Evolutionary conservation across 2,797 vertebrate genomes (phyloP).

Genomic region (Podarcis siculus): DNA sequence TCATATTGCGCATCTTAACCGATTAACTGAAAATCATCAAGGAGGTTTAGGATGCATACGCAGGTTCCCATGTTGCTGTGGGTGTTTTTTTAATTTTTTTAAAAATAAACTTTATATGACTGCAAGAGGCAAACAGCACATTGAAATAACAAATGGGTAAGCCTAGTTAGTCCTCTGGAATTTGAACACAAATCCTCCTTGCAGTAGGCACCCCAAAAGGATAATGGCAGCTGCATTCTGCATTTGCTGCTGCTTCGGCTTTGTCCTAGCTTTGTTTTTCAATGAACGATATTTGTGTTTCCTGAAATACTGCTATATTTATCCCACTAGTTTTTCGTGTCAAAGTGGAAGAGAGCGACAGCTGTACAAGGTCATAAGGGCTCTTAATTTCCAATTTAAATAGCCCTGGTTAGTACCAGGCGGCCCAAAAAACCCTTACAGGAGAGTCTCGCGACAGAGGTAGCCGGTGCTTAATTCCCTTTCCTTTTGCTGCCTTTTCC

Average conservation of each 20-base stretch:
- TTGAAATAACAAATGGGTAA: constrained; percentile 17
- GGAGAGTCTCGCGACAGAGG: background rate
- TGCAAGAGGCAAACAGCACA: background rate
- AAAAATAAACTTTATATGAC: background rate
- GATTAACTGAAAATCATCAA: background rate
- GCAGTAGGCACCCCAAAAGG: constrained; percentile 1
- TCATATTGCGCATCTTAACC: constrained; percentile 6
- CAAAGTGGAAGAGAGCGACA: background rate
- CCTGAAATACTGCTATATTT: constrained; percentile 29
- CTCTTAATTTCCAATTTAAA: constrained; percentile 50
- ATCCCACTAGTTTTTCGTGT: background rate
- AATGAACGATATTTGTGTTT: constrained; percentile 10
- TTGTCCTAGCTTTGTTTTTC: constrained; percentile 25
- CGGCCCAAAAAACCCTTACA: background rate
- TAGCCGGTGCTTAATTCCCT: constrained; percentile 11
- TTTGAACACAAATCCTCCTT: background rate
- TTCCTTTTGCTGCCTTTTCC: constrained; percentile 2
- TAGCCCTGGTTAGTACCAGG: constrained; percentile 47
- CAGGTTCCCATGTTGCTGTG: background rate
- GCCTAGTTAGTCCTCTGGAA: background rate
- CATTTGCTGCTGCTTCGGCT: constrained; percentile 1
- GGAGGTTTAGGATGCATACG: background rate
- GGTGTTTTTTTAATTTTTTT: background rate
- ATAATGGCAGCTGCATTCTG: background rate
- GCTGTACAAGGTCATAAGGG: background rate